These are phyloP conservation scores for Toxotes lorentzi DNA, from an alignment of 2,797 vertebrate genomes.

Conservation along the genomic window DNA sequence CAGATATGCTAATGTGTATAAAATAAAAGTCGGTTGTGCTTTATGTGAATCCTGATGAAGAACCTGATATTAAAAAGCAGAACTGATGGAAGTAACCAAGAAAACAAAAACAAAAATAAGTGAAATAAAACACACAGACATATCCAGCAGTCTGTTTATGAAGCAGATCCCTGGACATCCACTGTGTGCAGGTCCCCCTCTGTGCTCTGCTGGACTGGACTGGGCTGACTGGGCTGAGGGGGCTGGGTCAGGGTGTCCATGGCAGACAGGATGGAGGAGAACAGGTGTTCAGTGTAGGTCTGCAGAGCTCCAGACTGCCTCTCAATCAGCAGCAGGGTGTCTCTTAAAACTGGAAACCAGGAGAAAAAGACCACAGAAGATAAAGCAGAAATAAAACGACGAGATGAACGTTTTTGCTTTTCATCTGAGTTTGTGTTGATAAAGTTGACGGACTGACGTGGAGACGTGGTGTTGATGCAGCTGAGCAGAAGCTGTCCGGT, in stretches of 20 bases:
- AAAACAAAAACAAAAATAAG: neutral
- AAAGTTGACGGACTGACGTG: slow-evolving; percentile 82
- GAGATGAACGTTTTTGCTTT: neutral
- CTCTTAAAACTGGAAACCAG: slow-evolving; percentile 86
- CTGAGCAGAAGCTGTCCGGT: slow-evolving; percentile 89
- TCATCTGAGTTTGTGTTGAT: rapidly evolving
- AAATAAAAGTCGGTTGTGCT: neutral
- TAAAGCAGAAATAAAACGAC: neutral
- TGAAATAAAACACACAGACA: neutral
- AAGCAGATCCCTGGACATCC: neutral
- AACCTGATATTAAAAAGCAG: neutral
- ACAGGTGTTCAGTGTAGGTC: slow-evolving; percentile 84
- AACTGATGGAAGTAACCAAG: neutral
- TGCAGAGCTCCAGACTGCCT: slow-evolving; percentile 87
- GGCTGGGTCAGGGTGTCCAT: slow-evolving; percentile 80
- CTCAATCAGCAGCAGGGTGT: slow-evolving; percentile 87
- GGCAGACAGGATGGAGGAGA: slow-evolving; percentile 87
- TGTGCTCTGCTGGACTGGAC: slow-evolving; percentile 7
- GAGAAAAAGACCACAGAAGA: neutral
- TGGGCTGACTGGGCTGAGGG: neutral
- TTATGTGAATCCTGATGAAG: neutral
- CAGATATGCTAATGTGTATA: neutral
- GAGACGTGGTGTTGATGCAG: slow-evolving; percentile 87
- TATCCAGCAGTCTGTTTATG: slow-evolving; percentile 1
- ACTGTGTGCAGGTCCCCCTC: neutral